phyloP scores from a whole-genome alignment of 2,888 invertebrate species.

The Adela reaumurella region DNA sequence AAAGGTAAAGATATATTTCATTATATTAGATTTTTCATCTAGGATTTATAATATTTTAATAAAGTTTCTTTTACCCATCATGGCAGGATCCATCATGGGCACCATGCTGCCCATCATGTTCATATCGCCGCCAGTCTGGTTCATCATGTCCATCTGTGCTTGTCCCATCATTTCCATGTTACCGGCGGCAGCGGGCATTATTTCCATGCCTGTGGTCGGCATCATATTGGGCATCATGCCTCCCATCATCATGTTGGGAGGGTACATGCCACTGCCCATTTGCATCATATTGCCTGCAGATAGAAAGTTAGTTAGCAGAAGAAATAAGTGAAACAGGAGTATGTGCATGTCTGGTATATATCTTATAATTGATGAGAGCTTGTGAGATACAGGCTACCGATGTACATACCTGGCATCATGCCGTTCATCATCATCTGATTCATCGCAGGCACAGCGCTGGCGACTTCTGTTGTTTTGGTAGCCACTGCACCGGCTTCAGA shows the following conservation, averaged over 20 bases:
- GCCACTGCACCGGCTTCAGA: not conserved
- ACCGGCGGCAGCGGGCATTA: constrained; percentile 11
- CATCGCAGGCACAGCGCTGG: not conserved
- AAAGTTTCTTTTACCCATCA: too few relatives aligned
- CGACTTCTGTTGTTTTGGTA: not conserved
- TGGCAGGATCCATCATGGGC: constrained; percentile 54
- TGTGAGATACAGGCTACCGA: too few relatives aligned
- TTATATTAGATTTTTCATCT: too few relatives aligned
- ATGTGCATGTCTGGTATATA: too few relatives aligned
- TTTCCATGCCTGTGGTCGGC: constrained; percentile 11
- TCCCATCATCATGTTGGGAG: not conserved
- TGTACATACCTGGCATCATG: not conserved
- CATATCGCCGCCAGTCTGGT: constrained; percentile 12
- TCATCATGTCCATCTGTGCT: constrained; percentile 15
- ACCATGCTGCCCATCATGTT: constrained; percentile 31
- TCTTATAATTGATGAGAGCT: too few relatives aligned
- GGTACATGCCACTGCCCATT: constrained; percentile 16
- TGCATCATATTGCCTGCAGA: constrained; percentile 15
- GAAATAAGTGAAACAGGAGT: too few relatives aligned
- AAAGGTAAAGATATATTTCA: too few relatives aligned
- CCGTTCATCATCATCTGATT: not conserved
- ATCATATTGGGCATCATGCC: not conserved
- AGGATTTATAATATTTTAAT: too few relatives aligned
- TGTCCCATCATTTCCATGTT: constrained; percentile 11
- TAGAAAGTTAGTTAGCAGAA: too few relatives aligned